Conservation (phyloP, 1,140 invertebrate species). For the Nasonia longicornis region DNA sequence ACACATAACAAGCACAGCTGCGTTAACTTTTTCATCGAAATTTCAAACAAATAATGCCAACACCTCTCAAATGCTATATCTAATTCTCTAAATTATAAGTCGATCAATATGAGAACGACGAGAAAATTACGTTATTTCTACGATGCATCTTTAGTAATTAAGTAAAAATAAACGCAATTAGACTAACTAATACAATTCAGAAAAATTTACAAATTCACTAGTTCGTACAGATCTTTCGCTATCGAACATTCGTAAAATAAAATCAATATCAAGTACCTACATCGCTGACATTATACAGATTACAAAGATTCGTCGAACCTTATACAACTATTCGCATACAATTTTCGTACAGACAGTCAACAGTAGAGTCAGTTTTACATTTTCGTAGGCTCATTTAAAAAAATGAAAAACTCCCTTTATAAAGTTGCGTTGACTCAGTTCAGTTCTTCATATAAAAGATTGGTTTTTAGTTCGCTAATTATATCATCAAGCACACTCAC, state of each 20-base stretch:
- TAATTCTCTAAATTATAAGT: neutral
- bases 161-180: neutral
- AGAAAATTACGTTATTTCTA: neutral
- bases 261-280: slow-evolving; percentile 4
- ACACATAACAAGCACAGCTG: neutral
- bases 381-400: neutral
- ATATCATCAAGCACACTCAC: neutral
- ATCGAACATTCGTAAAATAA: neutral
- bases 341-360: neutral
- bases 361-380: neutral
- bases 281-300: neutral
- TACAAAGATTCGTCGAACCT: neutral
- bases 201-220: neutral
- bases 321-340: neutral
- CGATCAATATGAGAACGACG: neutral
- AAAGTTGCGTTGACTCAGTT: neutral
- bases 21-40: neutral
- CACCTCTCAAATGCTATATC: neutral
- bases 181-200: neutral
- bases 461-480: slow-evolving; percentile 8
- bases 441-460: slow-evolving; percentile 19
- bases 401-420: slow-evolving; percentile 2
- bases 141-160: neutral
- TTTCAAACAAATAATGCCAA: neutral
- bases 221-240: neutral